A percentile compares a stretch with the other conserved stretches of the same genome.
These are phyloP conservation scores for Panthera leo DNA, from an alignment of 2,113 vertebrate genomes.

Conservation along the genomic window DNA sequence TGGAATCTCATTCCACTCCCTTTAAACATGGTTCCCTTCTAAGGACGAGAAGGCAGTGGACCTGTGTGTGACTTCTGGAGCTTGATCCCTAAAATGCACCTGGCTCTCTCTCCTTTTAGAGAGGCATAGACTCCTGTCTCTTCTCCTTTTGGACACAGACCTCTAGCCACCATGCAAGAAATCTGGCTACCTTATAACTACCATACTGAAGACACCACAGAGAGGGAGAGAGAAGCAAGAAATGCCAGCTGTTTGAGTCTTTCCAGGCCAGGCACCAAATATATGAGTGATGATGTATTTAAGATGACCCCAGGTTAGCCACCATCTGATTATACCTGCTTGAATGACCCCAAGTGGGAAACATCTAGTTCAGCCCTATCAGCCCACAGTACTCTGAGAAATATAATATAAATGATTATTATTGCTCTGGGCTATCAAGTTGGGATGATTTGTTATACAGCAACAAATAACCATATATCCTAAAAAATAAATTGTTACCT, in stretches of 20 bases:
- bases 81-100: neutral
- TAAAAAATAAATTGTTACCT: neutral
- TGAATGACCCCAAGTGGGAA: neutral
- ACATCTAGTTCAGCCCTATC: neutral
- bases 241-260: neutral
- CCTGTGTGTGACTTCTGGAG: neutral
- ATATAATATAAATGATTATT: neutral
- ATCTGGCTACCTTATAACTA: neutral
- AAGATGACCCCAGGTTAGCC: neutral
- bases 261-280: neutral
- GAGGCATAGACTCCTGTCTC: neutral
- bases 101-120: neutral
- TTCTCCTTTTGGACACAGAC: neutral
- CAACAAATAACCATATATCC: neutral
- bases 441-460: neutral
- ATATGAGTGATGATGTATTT: neutral
- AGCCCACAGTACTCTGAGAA: neutral
- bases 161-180: neutral
- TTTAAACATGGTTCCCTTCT: neutral
- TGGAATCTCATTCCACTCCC: neutral
- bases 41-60: neutral
- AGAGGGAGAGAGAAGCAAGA: neutral
- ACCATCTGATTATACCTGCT: neutral
- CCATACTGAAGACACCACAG: neutral
- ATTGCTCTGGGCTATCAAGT: neutral